phyloP scores from a whole-genome alignment of 2,888 invertebrate species.

The Xylota segnis region DNA sequence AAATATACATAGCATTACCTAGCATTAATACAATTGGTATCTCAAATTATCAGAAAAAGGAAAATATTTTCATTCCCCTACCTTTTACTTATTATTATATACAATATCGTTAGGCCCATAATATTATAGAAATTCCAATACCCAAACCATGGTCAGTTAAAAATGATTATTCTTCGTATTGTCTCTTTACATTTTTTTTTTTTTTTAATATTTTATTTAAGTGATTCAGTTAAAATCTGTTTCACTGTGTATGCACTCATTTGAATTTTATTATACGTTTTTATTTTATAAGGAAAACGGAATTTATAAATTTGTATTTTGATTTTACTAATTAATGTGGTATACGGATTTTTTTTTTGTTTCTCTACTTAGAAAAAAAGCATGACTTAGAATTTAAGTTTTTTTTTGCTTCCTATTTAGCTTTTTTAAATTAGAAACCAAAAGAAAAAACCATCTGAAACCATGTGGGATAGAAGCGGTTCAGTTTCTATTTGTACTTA shows the following conservation, averaged over 20 bases:
- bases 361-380: neutral
- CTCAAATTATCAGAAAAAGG: slow-evolving; percentile 11
- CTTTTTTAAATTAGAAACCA: too few relatives aligned
- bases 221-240: slow-evolving; percentile 43
- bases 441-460: too few relatives aligned
- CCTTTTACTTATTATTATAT: slow-evolving; percentile 9
- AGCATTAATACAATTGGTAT: slow-evolving; percentile 31
- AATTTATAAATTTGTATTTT: slow-evolving; percentile 1
- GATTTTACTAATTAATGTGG: slow-evolving; percentile 2
- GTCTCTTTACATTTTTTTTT: slow-evolving; percentile 7
- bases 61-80: slow-evolving; percentile 41
- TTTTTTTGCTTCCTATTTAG: slow-evolving; percentile 6
- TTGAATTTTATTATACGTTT: slow-evolving; percentile 4
- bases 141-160: slow-evolving; percentile 40
- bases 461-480: neutral
- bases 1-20: slow-evolving; percentile 24
- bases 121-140: slow-evolving; percentile 1
- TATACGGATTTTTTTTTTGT: neutral
- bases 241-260: slow-evolving; percentile 65
- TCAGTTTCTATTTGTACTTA: neutral
- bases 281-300: neutral
- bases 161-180: neutral
- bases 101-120: slow-evolving; percentile 5
- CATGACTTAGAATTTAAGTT: slow-evolving; percentile 1
- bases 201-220: slow-evolving; percentile 23